A percentile compares a stretch with the other conserved stretches of the same genome.
phyloP scores from a whole-genome alignment of 1,140 invertebrate genomes.

The Drosophila persimilis region DNA sequence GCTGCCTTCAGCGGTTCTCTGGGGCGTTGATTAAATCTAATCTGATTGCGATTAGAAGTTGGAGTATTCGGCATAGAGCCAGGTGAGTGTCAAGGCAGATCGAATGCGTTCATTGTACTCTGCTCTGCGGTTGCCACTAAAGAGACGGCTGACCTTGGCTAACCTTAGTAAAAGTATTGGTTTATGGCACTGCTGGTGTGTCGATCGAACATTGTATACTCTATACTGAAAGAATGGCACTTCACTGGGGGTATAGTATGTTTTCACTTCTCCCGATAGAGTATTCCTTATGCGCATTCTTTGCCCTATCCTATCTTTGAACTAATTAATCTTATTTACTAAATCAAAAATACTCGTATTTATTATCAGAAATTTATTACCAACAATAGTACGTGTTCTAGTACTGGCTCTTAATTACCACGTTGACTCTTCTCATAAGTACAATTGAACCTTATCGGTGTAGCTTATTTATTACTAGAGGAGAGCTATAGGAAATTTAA shows the following conservation, averaged over 20 bases:
- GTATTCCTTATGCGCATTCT: not conserved
- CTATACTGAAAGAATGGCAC: not conserved
- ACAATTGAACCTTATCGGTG: conserved; percentile 37
- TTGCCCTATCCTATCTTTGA: conserved; percentile 3
- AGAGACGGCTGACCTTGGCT: conserved; percentile 1
- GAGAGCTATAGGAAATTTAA: not conserved
- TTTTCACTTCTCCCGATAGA: not conserved
- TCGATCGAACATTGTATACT: not conserved
- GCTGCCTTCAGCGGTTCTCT: not conserved
- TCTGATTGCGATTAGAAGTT: not conserved
- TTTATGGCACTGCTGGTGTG: not conserved
- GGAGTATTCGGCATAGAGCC: not conserved
- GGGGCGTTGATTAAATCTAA: not conserved
- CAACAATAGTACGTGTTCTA: conserved; percentile 9
- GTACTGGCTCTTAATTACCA: conserved; percentile 13
- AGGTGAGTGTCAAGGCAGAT: conserved; percentile 12
- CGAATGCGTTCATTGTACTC: not conserved
- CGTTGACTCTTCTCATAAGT: not conserved
- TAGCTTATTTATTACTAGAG: conserved; percentile 1
- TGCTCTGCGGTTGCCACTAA: too few species aligned
- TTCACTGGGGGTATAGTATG: too few species aligned
- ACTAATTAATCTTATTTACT: conserved; percentile 20
- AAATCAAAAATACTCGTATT: conserved; percentile 19
- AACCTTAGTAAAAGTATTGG: not conserved
- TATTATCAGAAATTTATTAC: not conserved